Evolutionary conservation across 2,113 vertebrate species (phyloP).

Genomic region (Phalacrocorax brasilianus): DNA sequence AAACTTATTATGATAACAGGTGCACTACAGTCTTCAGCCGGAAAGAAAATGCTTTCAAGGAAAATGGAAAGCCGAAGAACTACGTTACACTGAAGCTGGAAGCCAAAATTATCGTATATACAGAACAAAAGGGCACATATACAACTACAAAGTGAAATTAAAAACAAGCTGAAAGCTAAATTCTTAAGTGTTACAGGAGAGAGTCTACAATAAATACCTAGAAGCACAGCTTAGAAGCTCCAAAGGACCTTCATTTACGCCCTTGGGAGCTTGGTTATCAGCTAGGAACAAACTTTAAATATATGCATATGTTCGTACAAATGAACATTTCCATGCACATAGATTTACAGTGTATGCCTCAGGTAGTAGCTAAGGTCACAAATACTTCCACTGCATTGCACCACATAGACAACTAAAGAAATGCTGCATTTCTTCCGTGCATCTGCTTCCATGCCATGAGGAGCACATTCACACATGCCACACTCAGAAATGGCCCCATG

Average conservation of each 20-base stretch:
- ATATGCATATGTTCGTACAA: fast-evolving
- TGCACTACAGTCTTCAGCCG: not conserved
- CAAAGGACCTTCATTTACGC: not conserved
- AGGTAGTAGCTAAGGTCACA: not conserved
- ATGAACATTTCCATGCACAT: fast-evolving
- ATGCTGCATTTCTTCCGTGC: not conserved
- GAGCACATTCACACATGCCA: fast-evolving
- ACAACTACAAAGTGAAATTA: not conserved
- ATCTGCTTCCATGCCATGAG: not conserved
- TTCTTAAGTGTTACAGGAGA: not conserved
- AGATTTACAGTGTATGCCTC: not conserved
- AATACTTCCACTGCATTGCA: not conserved
- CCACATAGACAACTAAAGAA: not conserved
- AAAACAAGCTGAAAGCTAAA: not conserved
- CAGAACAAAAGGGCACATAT: not conserved
- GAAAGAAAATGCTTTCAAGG: not conserved
- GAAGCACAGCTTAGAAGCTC: not conserved
- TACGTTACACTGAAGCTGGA: not conserved
- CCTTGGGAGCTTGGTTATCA: not conserved
- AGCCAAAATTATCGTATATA: not conserved
- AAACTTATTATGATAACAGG: not conserved
- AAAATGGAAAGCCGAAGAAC: not conserved
- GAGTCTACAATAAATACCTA: not conserved
- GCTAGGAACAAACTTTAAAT: not conserved
- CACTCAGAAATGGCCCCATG: not conserved